Evolutionary conservation across 1,140 invertebrate species (phyloP).

Genomic region (Saxidomus purpurata): DNA sequence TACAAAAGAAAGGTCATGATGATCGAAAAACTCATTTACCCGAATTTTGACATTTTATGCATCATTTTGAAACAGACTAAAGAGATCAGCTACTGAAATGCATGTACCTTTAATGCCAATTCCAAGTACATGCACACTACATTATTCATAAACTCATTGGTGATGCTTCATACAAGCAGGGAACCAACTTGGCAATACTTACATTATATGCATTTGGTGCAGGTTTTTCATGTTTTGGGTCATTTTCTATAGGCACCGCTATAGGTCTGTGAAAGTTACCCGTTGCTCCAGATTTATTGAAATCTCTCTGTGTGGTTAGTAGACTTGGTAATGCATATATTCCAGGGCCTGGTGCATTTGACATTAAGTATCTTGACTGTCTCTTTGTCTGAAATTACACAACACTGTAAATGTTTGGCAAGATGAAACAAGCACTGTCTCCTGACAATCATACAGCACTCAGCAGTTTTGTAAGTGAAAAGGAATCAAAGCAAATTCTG

Average conservation of each 20-base stretch:
- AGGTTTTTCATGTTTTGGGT: slow-evolving; percentile 74
- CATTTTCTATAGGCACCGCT: slow-evolving; percentile 72
- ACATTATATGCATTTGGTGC: slow-evolving; percentile 85
- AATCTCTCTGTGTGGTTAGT: slow-evolving; percentile 79
- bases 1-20: no score
- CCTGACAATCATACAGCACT: no score
- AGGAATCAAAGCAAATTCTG: neutral
- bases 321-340: slow-evolving; percentile 81
- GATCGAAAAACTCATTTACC: no score
- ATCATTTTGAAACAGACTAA: no score
- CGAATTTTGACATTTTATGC: no score
- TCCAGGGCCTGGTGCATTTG: slow-evolving; percentile 82
- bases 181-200: slow-evolving; percentile 51
- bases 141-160: no score
- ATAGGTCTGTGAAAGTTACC: slow-evolving; percentile 83
- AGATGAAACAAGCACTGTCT: no score
- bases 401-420: neutral
- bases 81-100: no score
- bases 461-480: no score
- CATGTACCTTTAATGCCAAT: no score
- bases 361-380: slow-evolving; percentile 65
- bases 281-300: slow-evolving; percentile 77
- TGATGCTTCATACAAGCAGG: no score
- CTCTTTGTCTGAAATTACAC: slow-evolving; percentile 48
- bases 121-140: no score